phyloP scores from a whole-genome alignment of 2,888 invertebrate genomes.

The Synergus japonicus region DNA sequence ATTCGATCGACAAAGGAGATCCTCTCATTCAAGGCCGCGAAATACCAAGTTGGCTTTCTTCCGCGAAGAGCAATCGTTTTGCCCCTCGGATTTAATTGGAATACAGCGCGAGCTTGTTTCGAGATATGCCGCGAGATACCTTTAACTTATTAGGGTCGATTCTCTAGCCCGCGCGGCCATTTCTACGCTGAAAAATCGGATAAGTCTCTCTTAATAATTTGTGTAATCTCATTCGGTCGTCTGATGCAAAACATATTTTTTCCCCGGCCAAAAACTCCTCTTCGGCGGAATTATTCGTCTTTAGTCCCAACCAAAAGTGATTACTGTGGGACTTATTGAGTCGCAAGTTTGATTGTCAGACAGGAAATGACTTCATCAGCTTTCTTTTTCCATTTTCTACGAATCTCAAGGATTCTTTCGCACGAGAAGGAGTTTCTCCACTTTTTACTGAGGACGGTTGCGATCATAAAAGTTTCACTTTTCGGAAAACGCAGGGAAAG shows the following conservation, averaged over 20 bases:
- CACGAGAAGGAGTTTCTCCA: background rate
- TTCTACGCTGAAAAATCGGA: constrained; percentile 53
- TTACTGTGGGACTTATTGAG: background rate
- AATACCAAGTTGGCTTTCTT: constrained; percentile 37
- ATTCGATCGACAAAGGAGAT: constrained; percentile 36
- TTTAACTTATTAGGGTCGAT: constrained; percentile 58
- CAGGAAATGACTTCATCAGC: background rate
- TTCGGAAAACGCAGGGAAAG: constrained; percentile 60
- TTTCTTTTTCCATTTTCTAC: constrained; percentile 9
- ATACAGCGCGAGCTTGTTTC: constrained; percentile 53
- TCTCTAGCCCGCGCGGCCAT: constrained; percentile 48
- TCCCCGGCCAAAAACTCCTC: background rate
- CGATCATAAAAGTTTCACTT: constrained; percentile 71
- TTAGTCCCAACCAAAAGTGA: background rate
- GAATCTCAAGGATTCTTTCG: background rate
- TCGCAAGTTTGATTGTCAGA: background rate
- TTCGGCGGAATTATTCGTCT: background rate
- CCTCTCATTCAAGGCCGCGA: constrained; percentile 25
- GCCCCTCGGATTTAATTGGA: constrained; percentile 53
- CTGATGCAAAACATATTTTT: constrained; percentile 12
- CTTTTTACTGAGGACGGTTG: background rate
- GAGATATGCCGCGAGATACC: constrained; percentile 57
- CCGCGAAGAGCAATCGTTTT: constrained; percentile 51
- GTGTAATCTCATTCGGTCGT: background rate
- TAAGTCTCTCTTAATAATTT: constrained; percentile 26